Percentiles rank a stretch among this genome's conserved stretches.
Evolutionary conservation across 2,113 vertebrate species (phyloP).

Genomic region (Channa maculata): DNA sequence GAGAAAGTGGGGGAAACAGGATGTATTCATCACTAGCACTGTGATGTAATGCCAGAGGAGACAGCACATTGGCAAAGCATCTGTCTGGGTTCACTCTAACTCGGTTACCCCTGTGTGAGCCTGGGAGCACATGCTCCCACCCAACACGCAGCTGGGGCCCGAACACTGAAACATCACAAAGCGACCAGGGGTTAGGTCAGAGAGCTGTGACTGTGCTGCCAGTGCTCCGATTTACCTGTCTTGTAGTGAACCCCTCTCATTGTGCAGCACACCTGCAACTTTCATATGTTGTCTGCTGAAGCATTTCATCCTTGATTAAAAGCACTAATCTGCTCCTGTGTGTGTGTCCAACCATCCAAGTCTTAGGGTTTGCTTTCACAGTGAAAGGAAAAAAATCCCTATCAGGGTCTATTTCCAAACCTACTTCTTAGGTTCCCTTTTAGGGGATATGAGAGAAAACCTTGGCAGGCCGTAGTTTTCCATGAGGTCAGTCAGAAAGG

Average conservation of each 20-base stretch:
- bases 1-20: conserved; percentile 22
- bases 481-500: conserved; percentile 79
- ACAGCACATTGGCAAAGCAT: conserved; percentile 64
- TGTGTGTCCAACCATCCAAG: conserved; percentile 28
- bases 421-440: conserved; percentile 78
- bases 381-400: conserved; percentile 34
- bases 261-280: conserved; percentile 1
- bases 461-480: conserved; percentile 79
- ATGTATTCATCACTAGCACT: conserved; percentile 65
- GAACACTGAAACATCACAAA: conserved; percentile 46
- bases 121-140: conserved; percentile 66
- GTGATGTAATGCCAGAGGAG: conserved; percentile 67
- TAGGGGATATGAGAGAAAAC: conserved; percentile 78
- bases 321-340: conserved; percentile 26
- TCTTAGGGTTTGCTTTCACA: conserved; percentile 54
- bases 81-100: conserved; percentile 73
- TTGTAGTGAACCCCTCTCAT: conserved; percentile 21
- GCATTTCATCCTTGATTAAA: conserved; percentile 28
- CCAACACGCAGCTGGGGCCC: conserved; percentile 71
- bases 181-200: conserved; percentile 30
- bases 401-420: conserved; percentile 67
- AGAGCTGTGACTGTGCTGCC: conserved; percentile 26
- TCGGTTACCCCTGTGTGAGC: conserved; percentile 65
- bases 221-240: conserved; percentile 19
- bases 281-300: not conserved